Base-by-base conservation (phyloP, 2,113 vertebrate species). In the Aptenodytes forsteri region DNA sequence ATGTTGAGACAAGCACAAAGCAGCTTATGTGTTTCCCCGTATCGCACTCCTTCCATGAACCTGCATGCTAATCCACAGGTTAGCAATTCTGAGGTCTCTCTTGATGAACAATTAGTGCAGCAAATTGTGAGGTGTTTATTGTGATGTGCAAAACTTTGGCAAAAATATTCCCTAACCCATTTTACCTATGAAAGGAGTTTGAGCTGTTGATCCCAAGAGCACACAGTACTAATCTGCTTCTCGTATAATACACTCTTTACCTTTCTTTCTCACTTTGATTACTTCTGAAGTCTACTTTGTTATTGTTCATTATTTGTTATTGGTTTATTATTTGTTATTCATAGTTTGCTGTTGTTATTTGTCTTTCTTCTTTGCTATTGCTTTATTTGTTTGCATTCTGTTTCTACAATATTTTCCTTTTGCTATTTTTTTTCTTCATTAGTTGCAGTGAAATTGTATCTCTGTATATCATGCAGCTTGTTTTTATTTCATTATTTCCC, bases 401-500 rank as follows among this genome's bases (percentile, higher is more conserved):
- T 80, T 93, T 72, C 71, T 79, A 70, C 71, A 80, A 40, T 81
- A 78, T 85, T 85, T 80, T 75, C 15, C 58, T 83, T 94, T 91
- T 88, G 55, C 27, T 89, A 19, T 92, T 81, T 76, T 79, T 95
- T 90, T 93, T 85, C 90, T 96, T 97, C 73, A 80, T 97, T 97
- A 94, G 55, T 75, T 92, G 76, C 26, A 50, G 36, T 44, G 90
- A 95, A 97, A 85, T 85, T 94, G 96, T 90, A 89, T 96, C 87
- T 93, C 82, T 81, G n/a, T 14, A 30, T 95, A 92, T 97, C 46
- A 61, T 50, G n/a, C 75, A 81, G 92, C 47, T 75, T 97, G 55
- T 70, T 96, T 97, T 93, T 93, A 96, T 96, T 97, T 97, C 36
- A 95, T 98, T 96, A 94, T 96, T 97, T 96, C 56, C 52, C 58